phyloP scores from a whole-genome alignment of 2,797 vertebrate genomes.

The Sorex maritimensis region DNA sequence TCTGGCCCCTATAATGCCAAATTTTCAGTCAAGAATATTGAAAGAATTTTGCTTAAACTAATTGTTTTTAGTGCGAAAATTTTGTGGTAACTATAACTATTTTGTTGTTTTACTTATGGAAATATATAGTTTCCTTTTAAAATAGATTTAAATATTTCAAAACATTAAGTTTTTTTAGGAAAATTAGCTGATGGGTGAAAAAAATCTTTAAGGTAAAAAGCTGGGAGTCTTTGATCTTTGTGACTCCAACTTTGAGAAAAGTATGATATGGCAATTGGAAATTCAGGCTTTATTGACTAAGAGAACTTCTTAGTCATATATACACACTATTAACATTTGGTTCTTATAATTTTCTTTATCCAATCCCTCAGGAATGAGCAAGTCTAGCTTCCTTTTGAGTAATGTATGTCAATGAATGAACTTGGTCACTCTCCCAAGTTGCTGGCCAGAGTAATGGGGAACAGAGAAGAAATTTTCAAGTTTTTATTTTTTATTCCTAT shows the following conservation, averaged over 20 bases:
- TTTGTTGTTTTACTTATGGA: not conserved
- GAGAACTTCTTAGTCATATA: not conserved
- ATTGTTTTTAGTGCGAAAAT: slow-evolving; percentile 25
- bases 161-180: slow-evolving; percentile 3
- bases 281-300: not conserved
- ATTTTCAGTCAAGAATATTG: not conserved
- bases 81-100: not conserved
- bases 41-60: not conserved
- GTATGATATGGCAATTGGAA: not conserved
- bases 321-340: not conserved
- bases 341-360: not conserved
- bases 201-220: not conserved
- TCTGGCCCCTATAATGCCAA: too few relatives aligned
- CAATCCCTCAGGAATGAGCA: not conserved
- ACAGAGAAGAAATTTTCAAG: not conserved
- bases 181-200: slow-evolving; percentile 5
- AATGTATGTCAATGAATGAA: not conserved
- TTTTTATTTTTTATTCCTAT: slow-evolving; percentile 1
- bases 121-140: slow-evolving; percentile 28
- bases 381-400: not conserved
- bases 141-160: slow-evolving; percentile 23
- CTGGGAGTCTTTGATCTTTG: not conserved
- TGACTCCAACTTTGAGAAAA: not conserved
- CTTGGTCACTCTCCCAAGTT: not conserved
- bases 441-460: fast-evolving